These are phyloP conservation scores for Ahaetulla prasina DNA, from an alignment of 2,113 vertebrate genomes.

Conservation along the genomic window DNA sequence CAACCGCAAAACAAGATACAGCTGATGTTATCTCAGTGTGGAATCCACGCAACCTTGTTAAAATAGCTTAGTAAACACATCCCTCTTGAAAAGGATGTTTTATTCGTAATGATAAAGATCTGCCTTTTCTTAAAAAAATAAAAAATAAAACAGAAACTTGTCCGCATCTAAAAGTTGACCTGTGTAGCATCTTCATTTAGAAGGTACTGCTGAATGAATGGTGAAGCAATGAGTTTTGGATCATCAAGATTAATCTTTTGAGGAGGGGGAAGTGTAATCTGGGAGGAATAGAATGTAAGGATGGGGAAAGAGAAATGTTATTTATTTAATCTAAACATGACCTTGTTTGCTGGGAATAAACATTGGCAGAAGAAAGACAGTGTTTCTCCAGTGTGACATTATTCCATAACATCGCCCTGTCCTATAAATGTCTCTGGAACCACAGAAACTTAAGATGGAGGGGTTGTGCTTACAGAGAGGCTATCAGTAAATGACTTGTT, in stretches of 20 bases:
- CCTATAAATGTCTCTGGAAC: constrained; percentile 71
- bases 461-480: constrained; percentile 59
- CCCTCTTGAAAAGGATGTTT: constrained; percentile 17
- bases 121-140: background rate
- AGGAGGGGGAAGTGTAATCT: background rate
- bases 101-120: background rate
- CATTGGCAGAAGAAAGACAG: constrained; percentile 38
- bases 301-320: background rate
- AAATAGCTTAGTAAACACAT: constrained; percentile 22
- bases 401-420: constrained; percentile 67
- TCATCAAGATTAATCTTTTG: constrained; percentile 2
- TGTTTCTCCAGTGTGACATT: constrained; percentile 50
- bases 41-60: background rate
- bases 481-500: constrained; percentile 78
- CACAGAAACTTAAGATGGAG: constrained; percentile 73
- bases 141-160: background rate
- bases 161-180: background rate
- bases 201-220: constrained; percentile 35
- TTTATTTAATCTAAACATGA: constrained; percentile 30
- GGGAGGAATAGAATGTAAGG: background rate
- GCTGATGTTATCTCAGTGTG: background rate
- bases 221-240: constrained; percentile 3
- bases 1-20: constrained; percentile 21
- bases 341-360: background rate
- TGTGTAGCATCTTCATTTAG: constrained; percentile 47